These are phyloP conservation scores for Stenoptilia bipunctidactyla DNA, from an alignment of 2,888 invertebrate genomes.

Conservation along the genomic window DNA sequence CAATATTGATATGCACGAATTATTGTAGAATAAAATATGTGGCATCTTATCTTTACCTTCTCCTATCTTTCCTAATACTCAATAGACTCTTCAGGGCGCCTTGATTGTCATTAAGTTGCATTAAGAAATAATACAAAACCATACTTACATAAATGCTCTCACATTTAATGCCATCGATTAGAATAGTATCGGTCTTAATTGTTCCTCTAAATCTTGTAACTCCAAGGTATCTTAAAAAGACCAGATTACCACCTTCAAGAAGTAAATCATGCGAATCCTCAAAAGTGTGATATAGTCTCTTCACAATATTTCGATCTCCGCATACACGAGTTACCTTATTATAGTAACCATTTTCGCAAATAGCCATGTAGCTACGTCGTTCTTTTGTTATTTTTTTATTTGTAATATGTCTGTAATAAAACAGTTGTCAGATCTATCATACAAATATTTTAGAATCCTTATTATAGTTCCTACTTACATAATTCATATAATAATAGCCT, in stretches of 20 bases:
- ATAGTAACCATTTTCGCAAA: conserved; percentile 69
- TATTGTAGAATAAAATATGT: too few relatives aligned
- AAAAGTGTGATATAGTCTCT: conserved; percentile 63
- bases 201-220: conserved; percentile 62
- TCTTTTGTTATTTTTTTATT: conserved; percentile 53
- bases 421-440: too few relatives aligned
- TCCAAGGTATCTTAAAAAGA: conserved; percentile 73
- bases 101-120: too few relatives aligned
- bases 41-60: too few relatives aligned
- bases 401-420: conserved; percentile 42
- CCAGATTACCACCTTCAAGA: conserved; percentile 74
- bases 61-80: too few relatives aligned
- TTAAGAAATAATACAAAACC: conserved; percentile 3
- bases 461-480: too few relatives aligned
- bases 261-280: conserved; percentile 60
- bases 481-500: too few relatives aligned
- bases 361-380: conserved; percentile 64
- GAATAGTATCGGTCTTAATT: conserved; percentile 66
- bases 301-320: conserved; percentile 47
- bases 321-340: conserved; percentile 61
- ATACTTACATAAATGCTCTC: conserved; percentile 73
- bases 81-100: too few relatives aligned
- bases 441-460: too few relatives aligned
- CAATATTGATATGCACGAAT: too few relatives aligned
- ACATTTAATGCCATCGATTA: conserved; percentile 72